These are phyloP conservation scores for Phymorhynchus buccinoides DNA, from an alignment of 1,140 invertebrate genomes.

Conservation along the genomic window DNA sequence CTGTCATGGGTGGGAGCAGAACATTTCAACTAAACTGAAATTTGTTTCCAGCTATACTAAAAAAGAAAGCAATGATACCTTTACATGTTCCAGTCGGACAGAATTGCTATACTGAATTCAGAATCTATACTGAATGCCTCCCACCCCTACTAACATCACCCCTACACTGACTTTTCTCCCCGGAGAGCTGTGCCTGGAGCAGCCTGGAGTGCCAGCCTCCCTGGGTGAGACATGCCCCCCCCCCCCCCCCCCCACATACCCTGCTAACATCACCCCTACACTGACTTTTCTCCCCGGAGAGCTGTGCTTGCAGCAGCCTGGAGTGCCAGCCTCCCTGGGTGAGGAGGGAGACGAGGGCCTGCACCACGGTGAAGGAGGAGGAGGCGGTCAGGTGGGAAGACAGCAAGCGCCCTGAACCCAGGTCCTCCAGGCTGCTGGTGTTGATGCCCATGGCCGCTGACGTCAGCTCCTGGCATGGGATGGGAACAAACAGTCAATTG, in stretches of 20 bases:
- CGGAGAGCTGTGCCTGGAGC: slow-evolving; percentile 49
- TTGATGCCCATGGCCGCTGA: slow-evolving; percentile 73
- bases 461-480: slow-evolving; percentile 75
- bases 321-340: slow-evolving; percentile 52
- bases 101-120: no score
- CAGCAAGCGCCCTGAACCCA: slow-evolving; percentile 34
- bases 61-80: no score
- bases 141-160: no score
- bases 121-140: no score
- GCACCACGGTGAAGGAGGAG: slow-evolving; percentile 78
- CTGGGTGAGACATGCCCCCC: slow-evolving; percentile 43
- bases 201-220: slow-evolving; percentile 51
- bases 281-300: slow-evolving; percentile 50
- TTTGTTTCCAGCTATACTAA: no score
- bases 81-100: no score
- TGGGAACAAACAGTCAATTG: slow-evolving; percentile 21
- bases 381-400: slow-evolving; percentile 41
- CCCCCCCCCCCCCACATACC: no score
- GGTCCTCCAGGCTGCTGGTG: slow-evolving; percentile 46
- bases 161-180: slow-evolving; percentile 46
- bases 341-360: slow-evolving; percentile 77
- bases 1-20: no score
- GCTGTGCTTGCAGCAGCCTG: slow-evolving; percentile 49
- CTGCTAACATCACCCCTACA: neutral
- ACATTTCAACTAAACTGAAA: no score